A percentile compares a stretch with the other conserved stretches of the same genome.
These are phyloP conservation scores for Eptatretus atami DNA, from an alignment of 2,797 vertebrate species.

Conservation along the genomic window DNA sequence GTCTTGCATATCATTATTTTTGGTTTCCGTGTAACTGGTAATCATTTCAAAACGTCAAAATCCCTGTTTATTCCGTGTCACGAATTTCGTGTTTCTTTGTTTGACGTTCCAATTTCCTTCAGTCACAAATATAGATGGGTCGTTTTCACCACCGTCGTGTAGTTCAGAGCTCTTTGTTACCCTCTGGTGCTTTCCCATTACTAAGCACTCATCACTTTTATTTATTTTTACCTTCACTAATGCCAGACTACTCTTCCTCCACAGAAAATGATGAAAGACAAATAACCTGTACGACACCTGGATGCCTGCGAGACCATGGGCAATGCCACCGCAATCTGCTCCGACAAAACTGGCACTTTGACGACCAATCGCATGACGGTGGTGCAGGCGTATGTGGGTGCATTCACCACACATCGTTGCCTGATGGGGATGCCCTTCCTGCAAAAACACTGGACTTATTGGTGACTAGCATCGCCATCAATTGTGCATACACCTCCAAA, in stretches of 20 bases:
- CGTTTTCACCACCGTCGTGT: too few species aligned
- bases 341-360: constrained; percentile 54
- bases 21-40: too few species aligned
- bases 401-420: constrained; percentile 19
- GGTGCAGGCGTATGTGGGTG: constrained; percentile 3
- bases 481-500: constrained; percentile 93
- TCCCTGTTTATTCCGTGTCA: too few species aligned
- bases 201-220: too few species aligned
- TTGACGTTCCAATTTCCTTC: too few species aligned
- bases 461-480: constrained; percentile 68
- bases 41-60: too few species aligned
- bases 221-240: too few species aligned
- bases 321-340: constrained; percentile 57
- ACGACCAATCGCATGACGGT: constrained; percentile 63
- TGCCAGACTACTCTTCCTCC: background rate
- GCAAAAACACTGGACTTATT: constrained; percentile 40
- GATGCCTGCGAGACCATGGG: constrained; percentile 65
- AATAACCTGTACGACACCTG: constrained; percentile 47
- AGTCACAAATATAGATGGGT: too few species aligned
- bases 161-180: too few species aligned
- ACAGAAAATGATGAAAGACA: constrained; percentile 79
- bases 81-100: too few species aligned
- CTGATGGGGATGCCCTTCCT: constrained; percentile 49
- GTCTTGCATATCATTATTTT: too few species aligned
- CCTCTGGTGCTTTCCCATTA: too few species aligned